Evolutionary conservation across 1,140 invertebrate genomes (phyloP), one percentile per base, ranked within the genome.

Genomic region (Formica exsecta): DNA sequence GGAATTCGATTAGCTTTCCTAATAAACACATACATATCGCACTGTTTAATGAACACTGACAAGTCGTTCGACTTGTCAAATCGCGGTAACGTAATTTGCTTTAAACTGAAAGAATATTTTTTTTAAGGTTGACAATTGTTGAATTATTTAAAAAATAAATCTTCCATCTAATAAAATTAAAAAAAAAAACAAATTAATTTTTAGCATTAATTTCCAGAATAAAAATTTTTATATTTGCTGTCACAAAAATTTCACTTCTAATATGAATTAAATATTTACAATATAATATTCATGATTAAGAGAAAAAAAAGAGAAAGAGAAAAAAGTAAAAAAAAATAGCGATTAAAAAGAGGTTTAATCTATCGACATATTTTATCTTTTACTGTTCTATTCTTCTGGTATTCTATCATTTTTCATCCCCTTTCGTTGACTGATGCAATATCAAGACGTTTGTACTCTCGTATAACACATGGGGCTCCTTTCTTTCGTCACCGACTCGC

Each of bases 401-500:
- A 29, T 22, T 66, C 1, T 13, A 29, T 11, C 11, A n/a, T 41
- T 22, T 48, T 44, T 48, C 61, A 59, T 3, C 13, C 22, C 9
- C 9, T 74, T 36, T 22, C 32, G 11, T 22, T 13, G 13, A 8
- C 19, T 73, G 68, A 61, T 36, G 68, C 54, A 83, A 83, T n/a
- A 38, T 41, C 38, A 38, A 83, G 68, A 74, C 25, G 57, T 44
- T 70, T 54, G 38, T 73, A 32, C 3, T 32, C 32, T 32, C 32
- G 32, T 32, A 59, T 62, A 36, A 71, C 59, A 32, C 38, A 22
- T 0, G 16, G 16, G 51, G 36, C 65, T 29, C 51, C 57, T 61
- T 61, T 80, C 61, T 85, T 77, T 90, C 87, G 87, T 81, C 81
- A 80, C 51, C 57, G 16, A 7, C 36, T 29, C n/a, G 29, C 29